phyloP scores from a whole-genome alignment of 2,113 vertebrate genomes.

The Dasyornis broadbenti region DNA sequence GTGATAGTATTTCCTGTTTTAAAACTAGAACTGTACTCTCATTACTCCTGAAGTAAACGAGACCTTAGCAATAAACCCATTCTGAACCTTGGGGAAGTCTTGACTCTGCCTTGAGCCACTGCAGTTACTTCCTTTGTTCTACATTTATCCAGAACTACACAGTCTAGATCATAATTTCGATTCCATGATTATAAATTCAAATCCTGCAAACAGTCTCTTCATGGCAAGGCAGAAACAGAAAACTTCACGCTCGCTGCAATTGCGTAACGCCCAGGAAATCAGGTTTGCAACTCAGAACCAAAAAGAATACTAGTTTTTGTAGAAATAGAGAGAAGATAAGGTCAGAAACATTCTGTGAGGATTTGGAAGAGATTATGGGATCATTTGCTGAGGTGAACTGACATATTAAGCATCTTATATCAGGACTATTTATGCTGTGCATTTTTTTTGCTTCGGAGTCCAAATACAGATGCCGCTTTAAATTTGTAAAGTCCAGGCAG shows the following conservation, averaged over 20 bases:
- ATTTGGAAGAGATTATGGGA: background rate
- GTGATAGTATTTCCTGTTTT: background rate
- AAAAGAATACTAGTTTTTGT: background rate
- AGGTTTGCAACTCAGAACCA: background rate
- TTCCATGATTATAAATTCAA: background rate
- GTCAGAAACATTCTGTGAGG: background rate
- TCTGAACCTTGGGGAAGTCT: background rate
- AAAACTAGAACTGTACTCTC: background rate
- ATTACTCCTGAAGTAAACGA: background rate
- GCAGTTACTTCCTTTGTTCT: background rate
- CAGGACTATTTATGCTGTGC: background rate
- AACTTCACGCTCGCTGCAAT: background rate
- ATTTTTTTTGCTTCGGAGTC: background rate
- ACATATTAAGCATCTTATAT: background rate
- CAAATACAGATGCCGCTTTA: background rate
- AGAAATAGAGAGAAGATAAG: background rate
- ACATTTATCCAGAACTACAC: background rate
- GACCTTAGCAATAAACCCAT: background rate
- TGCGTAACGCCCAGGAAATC: background rate
- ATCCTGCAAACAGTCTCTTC: background rate
- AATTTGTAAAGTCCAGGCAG: background rate
- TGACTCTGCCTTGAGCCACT: background rate
- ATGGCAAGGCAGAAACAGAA: background rate
- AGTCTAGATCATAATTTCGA: background rate
- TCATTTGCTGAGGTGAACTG: background rate